Conservation (phyloP, 2,888 invertebrate genomes). For the Ganaspis brasiliensis region DNA sequence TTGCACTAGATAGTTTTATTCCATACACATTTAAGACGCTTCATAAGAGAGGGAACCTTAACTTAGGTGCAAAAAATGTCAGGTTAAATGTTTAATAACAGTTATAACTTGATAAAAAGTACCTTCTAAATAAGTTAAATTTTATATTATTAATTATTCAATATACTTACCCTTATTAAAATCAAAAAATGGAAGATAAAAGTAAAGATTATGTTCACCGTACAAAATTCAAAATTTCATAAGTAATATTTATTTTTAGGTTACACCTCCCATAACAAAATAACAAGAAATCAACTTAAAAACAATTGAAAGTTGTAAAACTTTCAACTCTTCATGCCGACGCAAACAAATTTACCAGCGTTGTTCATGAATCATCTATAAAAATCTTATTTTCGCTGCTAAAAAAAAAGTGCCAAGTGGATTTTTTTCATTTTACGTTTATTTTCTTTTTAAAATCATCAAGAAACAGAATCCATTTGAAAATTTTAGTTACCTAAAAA, state of each 20-base stretch:
- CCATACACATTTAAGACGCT: slow-evolving; percentile 16
- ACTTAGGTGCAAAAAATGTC: slow-evolving; percentile 12
- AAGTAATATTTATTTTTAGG: slow-evolving; percentile 7
- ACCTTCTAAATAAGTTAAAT: slow-evolving; percentile 13
- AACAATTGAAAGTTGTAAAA: background rate
- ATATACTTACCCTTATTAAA: no score
- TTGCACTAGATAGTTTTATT: slow-evolving; percentile 17
- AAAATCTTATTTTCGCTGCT: slow-evolving; percentile 5
- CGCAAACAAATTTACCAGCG: background rate
- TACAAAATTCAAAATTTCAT: background rate
- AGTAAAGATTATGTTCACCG: background rate
- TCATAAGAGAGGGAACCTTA: slow-evolving; percentile 25
- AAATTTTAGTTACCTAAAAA: no score
- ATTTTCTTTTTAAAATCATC: background rate
- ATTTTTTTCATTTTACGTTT: slow-evolving; percentile 1
- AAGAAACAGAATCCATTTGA: background rate
- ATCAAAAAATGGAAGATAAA: background rate
- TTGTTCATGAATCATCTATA: background rate
- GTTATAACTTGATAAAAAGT: slow-evolving; percentile 26
- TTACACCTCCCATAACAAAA: background rate
- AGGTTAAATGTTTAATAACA: slow-evolving; percentile 19
- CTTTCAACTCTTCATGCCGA: background rate
- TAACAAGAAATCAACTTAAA: background rate
- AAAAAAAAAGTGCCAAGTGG: slow-evolving; percentile 14
- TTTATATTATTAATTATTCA: no score